Percentiles rank a stretch among this genome's conserved stretches.
These are phyloP conservation scores for Caenorhabditis afra DNA, from an alignment of 2,888 invertebrate genomes.

Conservation along the genomic window DNA sequence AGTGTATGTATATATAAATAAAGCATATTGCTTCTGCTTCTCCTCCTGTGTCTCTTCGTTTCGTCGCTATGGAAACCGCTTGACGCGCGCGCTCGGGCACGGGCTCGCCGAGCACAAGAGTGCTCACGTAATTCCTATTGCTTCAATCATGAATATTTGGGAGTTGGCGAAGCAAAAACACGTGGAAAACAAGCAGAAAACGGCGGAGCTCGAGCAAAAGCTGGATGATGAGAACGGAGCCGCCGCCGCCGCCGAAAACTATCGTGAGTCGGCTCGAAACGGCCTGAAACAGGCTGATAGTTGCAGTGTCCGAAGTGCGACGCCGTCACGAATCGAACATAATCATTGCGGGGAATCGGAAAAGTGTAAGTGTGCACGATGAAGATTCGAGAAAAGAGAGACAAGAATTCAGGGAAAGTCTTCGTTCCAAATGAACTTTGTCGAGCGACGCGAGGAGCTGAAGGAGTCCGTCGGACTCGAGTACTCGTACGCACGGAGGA, in stretches of 20 bases:
- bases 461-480: constrained; percentile 90
- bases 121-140: background rate
- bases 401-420: constrained; percentile 87
- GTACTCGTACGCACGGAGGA: constrained; percentile 88
- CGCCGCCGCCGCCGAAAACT: constrained; percentile 29
- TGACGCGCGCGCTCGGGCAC: background rate
- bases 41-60: too few species aligned
- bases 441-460: constrained; percentile 86
- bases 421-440: constrained; percentile 87
- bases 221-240: constrained; percentile 55
- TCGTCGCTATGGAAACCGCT: constrained; percentile 3
- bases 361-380: constrained; percentile 53
- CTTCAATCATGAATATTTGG: constrained; percentile 71
- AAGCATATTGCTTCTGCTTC: too few species aligned
- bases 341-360: constrained; percentile 64
- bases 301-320: constrained; percentile 61
- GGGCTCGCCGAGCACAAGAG: constrained; percentile 2
- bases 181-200: constrained; percentile 62
- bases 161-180: constrained; percentile 66
- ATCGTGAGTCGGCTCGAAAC: constrained; percentile 47
- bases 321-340: constrained; percentile 61
- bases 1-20: too few species aligned
- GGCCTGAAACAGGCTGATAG: too few species aligned
- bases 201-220: constrained; percentile 62
- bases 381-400: too few species aligned